A percentile compares a stretch with the other conserved stretches of the same genome.
Conservation (phyloP, 2,797 vertebrate species). For the Phrynocephalus forsythii region DNA sequence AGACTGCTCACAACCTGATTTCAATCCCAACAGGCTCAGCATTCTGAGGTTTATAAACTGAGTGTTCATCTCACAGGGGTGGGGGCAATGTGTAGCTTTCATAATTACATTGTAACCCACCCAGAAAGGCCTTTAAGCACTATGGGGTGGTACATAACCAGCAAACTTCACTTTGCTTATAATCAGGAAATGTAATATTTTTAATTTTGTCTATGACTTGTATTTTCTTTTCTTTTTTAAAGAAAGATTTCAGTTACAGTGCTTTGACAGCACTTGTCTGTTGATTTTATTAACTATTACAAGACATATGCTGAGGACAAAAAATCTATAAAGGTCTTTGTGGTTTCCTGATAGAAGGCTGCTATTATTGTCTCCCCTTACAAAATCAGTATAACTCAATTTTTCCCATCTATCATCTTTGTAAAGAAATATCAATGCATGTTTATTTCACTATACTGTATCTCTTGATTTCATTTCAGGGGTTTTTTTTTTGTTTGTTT, state of each 20-base stretch:
- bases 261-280: conserved; percentile 75
- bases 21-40: too few relatives aligned
- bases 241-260: conserved; percentile 62
- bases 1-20: too few relatives aligned
- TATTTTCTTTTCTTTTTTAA: conserved; percentile 53
- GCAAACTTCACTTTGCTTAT: conserved; percentile 19
- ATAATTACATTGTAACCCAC: too few relatives aligned
- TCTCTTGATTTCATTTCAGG: conserved; percentile 68
- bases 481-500: not conserved
- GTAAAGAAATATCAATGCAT: conserved; percentile 71
- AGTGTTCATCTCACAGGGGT: too few relatives aligned
- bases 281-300: conserved; percentile 82
- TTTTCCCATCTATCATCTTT: conserved; percentile 78
- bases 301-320: conserved; percentile 72
- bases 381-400: conserved; percentile 78
- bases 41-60: too few relatives aligned
- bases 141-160: too few relatives aligned
- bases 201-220: conserved; percentile 68
- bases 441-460: conserved; percentile 73
- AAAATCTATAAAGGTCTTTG: conserved; percentile 82
- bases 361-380: conserved; percentile 84
- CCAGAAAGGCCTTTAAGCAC: too few relatives aligned
- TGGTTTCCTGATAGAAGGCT: conserved; percentile 80
- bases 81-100: too few relatives aligned
- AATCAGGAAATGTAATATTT: conserved; percentile 70